Base-by-base conservation (phyloP, 1,140 invertebrate species). In the Drosophila repleta region DNA sequence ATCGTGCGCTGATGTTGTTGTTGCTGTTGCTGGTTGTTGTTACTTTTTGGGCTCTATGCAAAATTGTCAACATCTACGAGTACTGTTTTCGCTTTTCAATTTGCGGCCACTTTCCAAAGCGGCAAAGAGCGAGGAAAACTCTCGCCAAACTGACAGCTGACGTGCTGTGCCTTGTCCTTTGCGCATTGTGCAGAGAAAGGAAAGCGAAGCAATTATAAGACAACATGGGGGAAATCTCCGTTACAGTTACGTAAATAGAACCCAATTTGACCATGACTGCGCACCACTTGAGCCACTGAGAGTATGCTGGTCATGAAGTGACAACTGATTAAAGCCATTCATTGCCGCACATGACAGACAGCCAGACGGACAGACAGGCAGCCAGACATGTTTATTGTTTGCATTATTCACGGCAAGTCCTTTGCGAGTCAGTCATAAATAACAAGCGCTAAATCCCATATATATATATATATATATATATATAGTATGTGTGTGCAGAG, bases 11-110 rank as follows among this genome's bases (percentile, higher is more conserved):
- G 68, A 48, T 76, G 57, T 73, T 52, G 37, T 49, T 58, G 35
- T 21, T 53, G 55, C 39, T 35, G 55, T 7, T 26, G 57, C 29
- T 32, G 49, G 57, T 63, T 73, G 58, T 63, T 45, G 43, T 68
- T 61, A 73, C n/a, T 73, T 66, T 35, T 67, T 20, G 64, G 56
- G 41, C 24, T 51, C 69, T 72, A 46, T 53, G 64, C 70, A 46
- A 73, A 73, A 73, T 67, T 73, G 70, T 73, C 70, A 73, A 73
- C 70, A 73, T 73, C 60, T 72, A 53, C 63, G 48, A 58, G 53
- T 55, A 57, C 17, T 43, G 5, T 24, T 46, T 20, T 46, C 3
- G 18, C 43, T 55, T 61, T 58, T 53, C 69, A 66, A 72, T 72
- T 73, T 73, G 64, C 70, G 18, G 8, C 45, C 51, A 65, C 65